Base-by-base conservation (phyloP, 1,140 invertebrate species). In the Pseudomyrmex concolor region DNA sequence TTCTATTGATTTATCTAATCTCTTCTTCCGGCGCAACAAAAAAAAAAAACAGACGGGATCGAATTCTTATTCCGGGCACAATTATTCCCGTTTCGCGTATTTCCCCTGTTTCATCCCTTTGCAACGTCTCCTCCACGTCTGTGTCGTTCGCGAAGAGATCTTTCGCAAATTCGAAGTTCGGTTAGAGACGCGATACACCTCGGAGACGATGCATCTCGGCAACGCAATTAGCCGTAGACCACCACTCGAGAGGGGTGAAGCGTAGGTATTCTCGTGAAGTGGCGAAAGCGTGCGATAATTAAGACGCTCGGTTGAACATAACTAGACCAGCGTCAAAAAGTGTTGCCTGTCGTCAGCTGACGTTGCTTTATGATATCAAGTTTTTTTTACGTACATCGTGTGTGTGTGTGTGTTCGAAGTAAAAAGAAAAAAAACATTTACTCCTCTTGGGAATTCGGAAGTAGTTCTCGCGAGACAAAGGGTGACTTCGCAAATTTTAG, bases 141-240 rank as follows among this genome's bases (percentile, higher is more conserved):
- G 22, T 13, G 10, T 54, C 22, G 13, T n/a, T 45, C 25, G 59
- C 34, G 50, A n/a, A n/a, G n/a, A 34, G 34, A 34, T 34, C 34
- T 34, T 34, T 34, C 9, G 13, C 10, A 15, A 13, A 66, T 57
- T 48, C 50, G 8, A 7, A 25, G 22, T 86, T 87, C 84, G 86
- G 86, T 86, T 86, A 87, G 66, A 66, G 13, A 7, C 43, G 59
- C 57, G 54, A 67, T 2, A 17, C 43, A 48, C 64, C 64, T 67
- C 70, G 70, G 68, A 50, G 34, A 34, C 34, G 34, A 19, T 45
- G 68, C 83, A 66, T 84, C 55, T 55, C 59, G 67, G 67, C 55
- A 73, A 86, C 74, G 84, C 85, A 87, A 87, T 87, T 87, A 87
- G 73, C 73, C 85, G 22, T 70, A 73, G 48, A 54, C 81, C 81